A percentile compares a stretch with the other conserved stretches of the same genome.
These are phyloP conservation scores for Cynopterus sphinx DNA, from an alignment of 2,797 vertebrate genomes.

Conservation along the genomic window DNA sequence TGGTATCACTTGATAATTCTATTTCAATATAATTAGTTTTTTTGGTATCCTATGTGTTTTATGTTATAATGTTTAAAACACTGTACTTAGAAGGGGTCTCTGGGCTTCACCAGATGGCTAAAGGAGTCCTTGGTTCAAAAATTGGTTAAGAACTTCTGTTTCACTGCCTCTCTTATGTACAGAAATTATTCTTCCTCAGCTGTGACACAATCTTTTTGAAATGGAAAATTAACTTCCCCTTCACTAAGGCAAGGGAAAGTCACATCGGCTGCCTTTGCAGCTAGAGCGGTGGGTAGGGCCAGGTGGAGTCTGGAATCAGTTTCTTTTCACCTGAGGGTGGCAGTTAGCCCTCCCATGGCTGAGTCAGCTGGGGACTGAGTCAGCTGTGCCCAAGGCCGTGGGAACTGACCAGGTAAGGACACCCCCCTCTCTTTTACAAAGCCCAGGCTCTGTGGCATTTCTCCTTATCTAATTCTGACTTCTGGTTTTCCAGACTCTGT, in stretches of 20 bases:
- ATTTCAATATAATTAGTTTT: background rate
- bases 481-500: background rate
- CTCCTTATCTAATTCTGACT: background rate
- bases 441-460: rapidly evolving
- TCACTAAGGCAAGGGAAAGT: background rate
- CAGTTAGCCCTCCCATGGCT: background rate
- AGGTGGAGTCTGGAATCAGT: background rate
- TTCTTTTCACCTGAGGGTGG: background rate
- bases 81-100: background rate
- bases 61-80: background rate
- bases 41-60: background rate
- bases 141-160: background rate
- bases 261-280: rapidly evolving
- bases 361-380: slow-evolving; percentile 24
- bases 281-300: background rate
- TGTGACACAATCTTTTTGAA: background rate
- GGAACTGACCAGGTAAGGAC: background rate
- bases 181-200: background rate
- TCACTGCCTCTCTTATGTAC: background rate
- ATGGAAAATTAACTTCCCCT: too few relatives aligned
- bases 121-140: background rate
- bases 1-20: background rate
- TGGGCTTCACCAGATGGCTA: background rate
- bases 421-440: background rate
- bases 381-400: background rate